Base-by-base conservation (phyloP, 1,140 invertebrate genomes). In the Lutraria rhynchaena region DNA sequence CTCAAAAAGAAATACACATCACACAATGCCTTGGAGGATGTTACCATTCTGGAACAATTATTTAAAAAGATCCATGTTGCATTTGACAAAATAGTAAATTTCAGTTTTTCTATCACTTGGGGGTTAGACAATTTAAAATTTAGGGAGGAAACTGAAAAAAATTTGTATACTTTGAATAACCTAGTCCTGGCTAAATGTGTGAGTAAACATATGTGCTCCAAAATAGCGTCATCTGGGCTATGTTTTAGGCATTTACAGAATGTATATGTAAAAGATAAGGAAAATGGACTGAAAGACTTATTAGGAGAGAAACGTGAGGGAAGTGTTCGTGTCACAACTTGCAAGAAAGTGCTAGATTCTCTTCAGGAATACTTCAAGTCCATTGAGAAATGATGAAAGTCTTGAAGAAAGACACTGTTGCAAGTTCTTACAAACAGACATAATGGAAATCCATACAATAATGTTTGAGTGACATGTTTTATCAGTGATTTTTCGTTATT, bases 21-120 rank as follows among this genome's bases (percentile, higher is more conserved):
- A 5, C 65, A 69, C 31, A 69, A 69, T 69, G 65, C 65, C 15
- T 0, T 69, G 27, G 60, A 15, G 2, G 60, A 63, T 44, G 60
- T 63, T 2, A 35, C 13, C n/a, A 63, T 33, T 63, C 37, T 63
- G 13, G 0, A 63, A 22, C 5, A 22, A 17, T 22, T 63, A 24
- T 13, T 63, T 24, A 44, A 0, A 44, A 22, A 22, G 0, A 22
- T n/a, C 5, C 19, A 44, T n/a, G 37, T 63, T 9, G 24, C 60
- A 0, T 4, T n/a, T 22, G 4, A 41, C 1, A 3, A 37, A 22
- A 22, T 63, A 13, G 24, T 33, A 22, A 13, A 41, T 7, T 22
- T 24, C 3, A 63, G 60, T 63, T 44, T 63, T 44, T n/a, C 60
- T n/a, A 35, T 3, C 11, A 22, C 1, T 17, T 63, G 60, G 35